These are phyloP conservation scores for Asarcornis scutulata DNA, from an alignment of 2,113 vertebrate genomes.

Conservation along the genomic window DNA sequence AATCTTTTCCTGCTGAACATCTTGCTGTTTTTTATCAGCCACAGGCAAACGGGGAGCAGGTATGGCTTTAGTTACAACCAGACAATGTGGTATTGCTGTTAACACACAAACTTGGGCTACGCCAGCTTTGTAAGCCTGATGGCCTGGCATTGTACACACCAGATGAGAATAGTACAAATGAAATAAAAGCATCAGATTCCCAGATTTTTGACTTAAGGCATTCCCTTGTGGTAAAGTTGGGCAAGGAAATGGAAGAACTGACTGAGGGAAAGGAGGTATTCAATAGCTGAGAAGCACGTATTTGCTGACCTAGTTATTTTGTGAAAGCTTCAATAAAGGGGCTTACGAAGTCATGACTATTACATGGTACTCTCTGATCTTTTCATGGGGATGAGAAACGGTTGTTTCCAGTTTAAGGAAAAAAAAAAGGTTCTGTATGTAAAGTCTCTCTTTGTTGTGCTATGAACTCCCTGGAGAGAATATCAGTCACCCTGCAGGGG, in stretches of 20 bases:
- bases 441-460: constrained; percentile 46
- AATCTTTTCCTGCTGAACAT: neutral
- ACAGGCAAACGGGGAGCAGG: neutral
- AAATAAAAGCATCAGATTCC: constrained; percentile 49
- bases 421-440: constrained; percentile 28
- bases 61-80: constrained; percentile 31
- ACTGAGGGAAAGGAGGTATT: constrained; percentile 14
- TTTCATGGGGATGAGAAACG: constrained; percentile 50
- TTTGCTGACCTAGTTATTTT: constrained; percentile 44
- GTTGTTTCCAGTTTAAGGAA: constrained; percentile 54
- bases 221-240: constrained; percentile 39
- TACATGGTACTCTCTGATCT: constrained; percentile 66
- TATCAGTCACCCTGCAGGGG: constrained; percentile 60
- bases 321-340: constrained; percentile 49
- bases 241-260: constrained; percentile 53
- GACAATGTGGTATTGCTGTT: constrained; percentile 10
- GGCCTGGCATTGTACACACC: neutral
- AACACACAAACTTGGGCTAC: neutral
- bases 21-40: neutral
- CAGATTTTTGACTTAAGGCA: constrained; percentile 58
- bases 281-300: constrained; percentile 21
- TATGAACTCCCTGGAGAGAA: constrained; percentile 46
- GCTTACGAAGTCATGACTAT: constrained; percentile 60
- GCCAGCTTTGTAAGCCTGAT: neutral
- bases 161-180: constrained; percentile 34